Base-by-base conservation (phyloP, 2,888 invertebrate genomes). In the Agrochola lychnidis region DNA sequence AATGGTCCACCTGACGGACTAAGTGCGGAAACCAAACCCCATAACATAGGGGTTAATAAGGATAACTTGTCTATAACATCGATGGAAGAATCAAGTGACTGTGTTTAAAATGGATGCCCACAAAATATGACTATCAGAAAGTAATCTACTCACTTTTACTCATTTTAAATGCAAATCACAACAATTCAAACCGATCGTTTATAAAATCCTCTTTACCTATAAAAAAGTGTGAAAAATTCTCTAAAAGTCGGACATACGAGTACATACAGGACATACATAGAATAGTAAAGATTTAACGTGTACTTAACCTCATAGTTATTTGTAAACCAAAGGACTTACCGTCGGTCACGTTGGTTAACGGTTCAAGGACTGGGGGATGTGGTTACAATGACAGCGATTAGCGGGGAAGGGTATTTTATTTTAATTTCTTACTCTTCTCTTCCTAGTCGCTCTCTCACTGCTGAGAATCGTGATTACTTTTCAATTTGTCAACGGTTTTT, bases 261-360 rank as follows among this genome's bases (percentile, higher is more conserved):
- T n/a, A n/a, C n/a, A n/a, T n/a, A n/a, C n/a, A n/a, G n/a, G n/a
- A n/a, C n/a, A n/a, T n/a, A n/a, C n/a, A n/a, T 40, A 42, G 71
- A 73, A 70, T 73, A 70, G 73, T 53, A 16, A 78, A 77, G 70
- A 69, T 51, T 81, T 64, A 68, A 56, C 70, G 71, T 84, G 70
- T 87, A 74, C 63, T 78, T 79, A 86, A 79, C 84, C 81, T 74
- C 75, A 71, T 10, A 82, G 78, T 56, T 68, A 85, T 73, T 85
- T 80, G 79, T 75, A 63, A 70, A 48, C 71, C 72, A 56, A 85
- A 87, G 88, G 88, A 88, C 70, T 79, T 45, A 82, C 81, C 67
- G 72, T 14, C 74, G 73, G 79, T 73, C 73, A 85, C 73, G 71
- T 12, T 57, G 12, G 42, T 40, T 88, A 86, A 88, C 87, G 84